Base-by-base conservation (phyloP, 2,113 vertebrate genomes). In the Eptatretus burgeri region DNA sequence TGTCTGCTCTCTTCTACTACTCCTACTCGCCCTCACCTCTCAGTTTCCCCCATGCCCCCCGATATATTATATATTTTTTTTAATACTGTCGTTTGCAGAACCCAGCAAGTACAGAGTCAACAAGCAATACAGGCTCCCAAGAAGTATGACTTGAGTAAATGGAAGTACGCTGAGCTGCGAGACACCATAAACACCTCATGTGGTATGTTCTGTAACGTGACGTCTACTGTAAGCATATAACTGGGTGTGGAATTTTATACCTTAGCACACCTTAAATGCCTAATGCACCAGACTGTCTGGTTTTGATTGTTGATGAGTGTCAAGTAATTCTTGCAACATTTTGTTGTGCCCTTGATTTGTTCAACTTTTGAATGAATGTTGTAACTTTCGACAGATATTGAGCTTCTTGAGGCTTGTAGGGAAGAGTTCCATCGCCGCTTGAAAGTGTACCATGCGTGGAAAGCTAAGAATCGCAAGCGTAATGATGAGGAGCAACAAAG, bases 131-230 rank as follows among this genome's bases (percentile, higher is more conserved):
- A 80, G 63, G 77, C 76, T 13, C 67, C 76, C 68, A 93, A 85
- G 77, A 95, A 94, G 68, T 78, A 82, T 52, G 89, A 95, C 68
- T 81, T 98, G 63, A 87, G 85, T 76, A 98, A 93, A 69, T 98
- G 91, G 91, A 98, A 94, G 70, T 98, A 98, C 1, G 91, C 91
- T 3, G 91, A 98, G 65, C 79, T 98, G 50, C 77, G 89, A 0
- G 91, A 98, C 64, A 82, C 82, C 72, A 98, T 98, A 76, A 98
- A 98, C 53, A 98, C 91, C 2, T 98, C 91, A 4, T 98, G 91
- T 65, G 91, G 89, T 98, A 75, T 78, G 79, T 72, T 75, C 72
- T 49, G 1, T 41, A 41, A 41, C 27, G 7, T 41, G 27, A 41
- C 27, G 7, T 41, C 3, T 41, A 41, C 27, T 41, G 27, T 41